These are phyloP conservation scores for Sula dactylatra DNA, from an alignment of 2,113 vertebrate genomes.

Conservation along the genomic window DNA sequence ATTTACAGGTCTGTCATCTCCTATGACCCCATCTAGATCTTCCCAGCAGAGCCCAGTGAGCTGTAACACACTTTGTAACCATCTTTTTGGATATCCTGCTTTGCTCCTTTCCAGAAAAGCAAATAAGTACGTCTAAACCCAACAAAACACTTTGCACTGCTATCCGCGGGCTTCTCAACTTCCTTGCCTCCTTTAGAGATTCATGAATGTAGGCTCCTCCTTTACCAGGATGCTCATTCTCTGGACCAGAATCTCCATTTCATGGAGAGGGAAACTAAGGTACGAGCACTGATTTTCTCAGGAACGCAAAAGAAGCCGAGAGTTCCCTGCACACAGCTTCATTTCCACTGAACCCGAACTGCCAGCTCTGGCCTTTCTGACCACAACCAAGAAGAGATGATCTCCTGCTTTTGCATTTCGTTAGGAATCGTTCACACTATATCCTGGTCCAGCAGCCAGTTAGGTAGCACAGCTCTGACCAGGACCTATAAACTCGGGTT, in stretches of 20 bases:
- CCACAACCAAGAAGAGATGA: background rate
- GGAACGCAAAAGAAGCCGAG: background rate
- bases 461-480: background rate
- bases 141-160: background rate
- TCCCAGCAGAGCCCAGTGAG: background rate
- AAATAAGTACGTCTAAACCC: background rate
- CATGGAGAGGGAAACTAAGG: background rate
- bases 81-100: background rate
- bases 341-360: background rate
- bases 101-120: background rate
- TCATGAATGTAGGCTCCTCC: background rate
- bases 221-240: background rate
- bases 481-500: background rate
- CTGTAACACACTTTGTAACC: background rate
- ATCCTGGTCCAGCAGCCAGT: background rate
- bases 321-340: background rate
- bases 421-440: background rate
- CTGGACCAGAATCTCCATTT: background rate
- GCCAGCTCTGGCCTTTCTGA: background rate
- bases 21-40: background rate
- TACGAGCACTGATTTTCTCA: background rate
- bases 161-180: background rate
- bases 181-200: background rate
- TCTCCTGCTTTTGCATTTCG: background rate
- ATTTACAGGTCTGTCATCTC: slow-evolving; percentile 12